A percentile compares a stretch with the other conserved stretches of the same genome.
Evolutionary conservation across 2,888 invertebrate genomes (phyloP).

Genomic region (Gibbula magus): DNA sequence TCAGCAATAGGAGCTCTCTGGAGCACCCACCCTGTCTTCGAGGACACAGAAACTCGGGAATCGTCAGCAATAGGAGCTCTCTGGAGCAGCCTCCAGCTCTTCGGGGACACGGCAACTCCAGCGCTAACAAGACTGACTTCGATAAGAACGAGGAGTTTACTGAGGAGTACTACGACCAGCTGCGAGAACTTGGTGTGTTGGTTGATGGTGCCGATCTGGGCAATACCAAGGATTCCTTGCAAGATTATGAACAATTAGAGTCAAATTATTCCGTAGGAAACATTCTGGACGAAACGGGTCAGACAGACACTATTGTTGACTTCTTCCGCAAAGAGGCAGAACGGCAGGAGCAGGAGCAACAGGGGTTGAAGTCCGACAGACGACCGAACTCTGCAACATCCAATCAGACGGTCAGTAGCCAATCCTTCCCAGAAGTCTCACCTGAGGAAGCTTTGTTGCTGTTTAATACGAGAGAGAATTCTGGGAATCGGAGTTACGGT

Average conservation of each 20-base stretch:
- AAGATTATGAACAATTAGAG: constrained; percentile 67
- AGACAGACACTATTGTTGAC: constrained; percentile 12
- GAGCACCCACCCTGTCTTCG: constrained; percentile 27
- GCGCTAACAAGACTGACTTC: background rate
- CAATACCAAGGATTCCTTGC: constrained; percentile 57
- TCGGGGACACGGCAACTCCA: background rate
- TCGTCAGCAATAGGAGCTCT: constrained; percentile 29
- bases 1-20: constrained; percentile 28
- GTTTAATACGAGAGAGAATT: background rate
- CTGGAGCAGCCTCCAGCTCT: constrained; percentile 30
- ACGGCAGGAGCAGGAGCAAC: constrained; percentile 37
- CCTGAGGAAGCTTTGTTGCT: constrained; percentile 54
- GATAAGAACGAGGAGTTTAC: constrained; percentile 58
- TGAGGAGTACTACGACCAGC: constrained; percentile 64
- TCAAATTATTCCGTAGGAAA: constrained; percentile 43
- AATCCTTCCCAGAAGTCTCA: constrained; percentile 64
- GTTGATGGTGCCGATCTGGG: constrained; percentile 59
- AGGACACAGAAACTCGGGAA: constrained; percentile 3
- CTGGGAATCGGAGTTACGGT: no score
- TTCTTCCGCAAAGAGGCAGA: constrained; percentile 37
- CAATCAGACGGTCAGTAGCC: constrained; percentile 61
- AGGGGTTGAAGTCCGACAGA: background rate
- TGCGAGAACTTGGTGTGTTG: constrained; percentile 64
- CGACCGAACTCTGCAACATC: constrained; percentile 60
- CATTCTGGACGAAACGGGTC: constrained; percentile 4